phyloP scores from a whole-genome alignment of 2,888 invertebrate genomes.

The Microplitis manilae region DNA sequence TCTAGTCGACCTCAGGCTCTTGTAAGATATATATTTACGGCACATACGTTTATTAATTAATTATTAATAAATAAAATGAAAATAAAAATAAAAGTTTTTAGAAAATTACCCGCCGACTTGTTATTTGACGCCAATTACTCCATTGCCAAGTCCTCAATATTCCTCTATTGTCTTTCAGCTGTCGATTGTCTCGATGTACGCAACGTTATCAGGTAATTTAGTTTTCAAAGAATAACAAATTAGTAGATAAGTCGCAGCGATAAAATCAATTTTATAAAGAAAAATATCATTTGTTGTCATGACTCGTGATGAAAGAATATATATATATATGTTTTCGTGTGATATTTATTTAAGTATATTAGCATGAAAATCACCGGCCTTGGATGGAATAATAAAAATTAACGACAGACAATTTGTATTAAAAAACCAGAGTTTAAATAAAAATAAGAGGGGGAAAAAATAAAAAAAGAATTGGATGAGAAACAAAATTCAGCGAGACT shows the following conservation, averaged over 20 bases:
- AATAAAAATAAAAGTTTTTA: constrained; percentile 66
- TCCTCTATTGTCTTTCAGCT: background rate
- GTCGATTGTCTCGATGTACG: background rate
- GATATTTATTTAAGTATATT: background rate
- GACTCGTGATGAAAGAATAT: background rate
- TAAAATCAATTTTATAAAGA: background rate
- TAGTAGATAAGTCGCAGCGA: background rate
- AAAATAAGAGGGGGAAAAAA: background rate
- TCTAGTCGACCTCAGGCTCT: constrained; percentile 63
- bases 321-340: no score
- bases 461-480: background rate
- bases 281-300: background rate
- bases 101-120: constrained; percentile 54
- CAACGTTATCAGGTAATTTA: background rate
- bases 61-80: constrained; percentile 50
- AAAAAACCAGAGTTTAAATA: background rate
- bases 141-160: background rate
- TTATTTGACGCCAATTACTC: background rate
- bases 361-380: background rate
- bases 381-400: background rate
- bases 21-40: constrained; percentile 67
- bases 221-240: background rate
- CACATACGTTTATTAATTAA: constrained; percentile 71
- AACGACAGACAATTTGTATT: background rate
- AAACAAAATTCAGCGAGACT: constrained; percentile 7